Conservation (phyloP, 2,113 vertebrate genomes). For the Phaethon lepturus region DNA sequence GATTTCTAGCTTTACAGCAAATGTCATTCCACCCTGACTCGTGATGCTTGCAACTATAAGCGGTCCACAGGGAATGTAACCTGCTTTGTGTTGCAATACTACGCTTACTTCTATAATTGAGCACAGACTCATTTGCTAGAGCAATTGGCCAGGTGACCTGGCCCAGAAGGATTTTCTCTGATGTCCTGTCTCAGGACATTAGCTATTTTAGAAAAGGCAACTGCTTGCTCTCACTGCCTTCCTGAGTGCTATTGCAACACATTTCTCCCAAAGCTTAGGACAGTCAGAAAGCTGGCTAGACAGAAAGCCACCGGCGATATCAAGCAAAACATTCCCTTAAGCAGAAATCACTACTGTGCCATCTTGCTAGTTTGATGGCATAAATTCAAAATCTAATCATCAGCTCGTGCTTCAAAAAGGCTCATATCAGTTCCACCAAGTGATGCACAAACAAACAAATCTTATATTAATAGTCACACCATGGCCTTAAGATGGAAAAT, state of each 20-base stretch:
- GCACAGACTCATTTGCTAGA: not conserved
- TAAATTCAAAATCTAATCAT: not conserved
- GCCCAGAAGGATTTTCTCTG: not conserved
- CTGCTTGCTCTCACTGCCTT: not conserved
- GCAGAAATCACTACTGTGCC: not conserved
- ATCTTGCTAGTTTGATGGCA: not conserved
- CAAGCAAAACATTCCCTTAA: not conserved
- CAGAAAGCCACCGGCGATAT: not conserved
- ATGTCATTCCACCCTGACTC: not conserved
- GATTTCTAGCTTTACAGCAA: not conserved
- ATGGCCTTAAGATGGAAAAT: not conserved
- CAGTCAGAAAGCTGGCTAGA: not conserved
- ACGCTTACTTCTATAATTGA: not conserved
- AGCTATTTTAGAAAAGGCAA: not conserved
- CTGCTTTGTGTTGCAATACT: not conserved
- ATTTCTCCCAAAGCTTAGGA: not conserved
- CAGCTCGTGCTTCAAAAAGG: not conserved
- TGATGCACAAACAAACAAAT: not conserved
- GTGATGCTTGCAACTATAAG: not conserved
- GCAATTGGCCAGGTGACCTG: not conserved
- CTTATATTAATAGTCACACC: not conserved
- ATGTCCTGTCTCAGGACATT: not conserved
- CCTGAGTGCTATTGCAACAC: not conserved
- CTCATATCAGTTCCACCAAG: not conserved
- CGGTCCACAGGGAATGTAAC: not conserved